Conservation (phyloP, 2,888 invertebrate genomes). For the Hirudinaria manillensis region DNA sequence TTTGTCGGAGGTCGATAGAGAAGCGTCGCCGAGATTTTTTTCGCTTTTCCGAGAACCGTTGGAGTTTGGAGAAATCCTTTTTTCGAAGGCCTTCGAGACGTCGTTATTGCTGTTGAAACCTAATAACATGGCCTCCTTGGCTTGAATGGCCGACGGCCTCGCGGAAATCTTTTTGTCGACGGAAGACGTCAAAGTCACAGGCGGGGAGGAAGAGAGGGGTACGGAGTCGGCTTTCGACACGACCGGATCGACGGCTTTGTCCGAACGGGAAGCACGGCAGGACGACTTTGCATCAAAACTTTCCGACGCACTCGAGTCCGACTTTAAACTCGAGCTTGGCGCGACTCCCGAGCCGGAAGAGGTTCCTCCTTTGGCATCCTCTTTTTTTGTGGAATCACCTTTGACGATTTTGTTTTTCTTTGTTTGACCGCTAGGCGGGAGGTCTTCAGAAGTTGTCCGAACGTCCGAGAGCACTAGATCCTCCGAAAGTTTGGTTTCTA, state of each 20-base stretch:
- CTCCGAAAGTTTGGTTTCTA: neutral
- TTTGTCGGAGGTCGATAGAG: neutral
- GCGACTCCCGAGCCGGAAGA: neutral
- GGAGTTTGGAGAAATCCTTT: neutral
- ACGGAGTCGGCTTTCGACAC: neutral
- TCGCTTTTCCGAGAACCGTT: neutral
- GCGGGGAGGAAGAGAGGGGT: neutral
- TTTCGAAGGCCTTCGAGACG: neutral
- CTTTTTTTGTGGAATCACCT: neutral
- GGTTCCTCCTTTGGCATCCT: neutral
- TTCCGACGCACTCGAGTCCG: neutral
- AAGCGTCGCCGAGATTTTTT: neutral
- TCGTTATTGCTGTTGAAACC: neutral
- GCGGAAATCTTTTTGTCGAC: neutral
- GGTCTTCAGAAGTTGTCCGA: neutral
- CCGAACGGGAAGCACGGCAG: neutral
- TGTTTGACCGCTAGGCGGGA: neutral
- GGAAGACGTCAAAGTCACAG: neutral
- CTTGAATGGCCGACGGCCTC: conserved; percentile 2
- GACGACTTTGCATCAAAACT: too few species aligned
- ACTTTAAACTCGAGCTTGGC: neutral
- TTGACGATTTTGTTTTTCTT: neutral
- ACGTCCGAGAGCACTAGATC: neutral
- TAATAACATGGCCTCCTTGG: conserved; percentile 21
- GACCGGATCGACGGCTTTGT: neutral